phyloP scores from a whole-genome alignment of 2,113 vertebrate species.

The Phyllostomus hastatus region DNA sequence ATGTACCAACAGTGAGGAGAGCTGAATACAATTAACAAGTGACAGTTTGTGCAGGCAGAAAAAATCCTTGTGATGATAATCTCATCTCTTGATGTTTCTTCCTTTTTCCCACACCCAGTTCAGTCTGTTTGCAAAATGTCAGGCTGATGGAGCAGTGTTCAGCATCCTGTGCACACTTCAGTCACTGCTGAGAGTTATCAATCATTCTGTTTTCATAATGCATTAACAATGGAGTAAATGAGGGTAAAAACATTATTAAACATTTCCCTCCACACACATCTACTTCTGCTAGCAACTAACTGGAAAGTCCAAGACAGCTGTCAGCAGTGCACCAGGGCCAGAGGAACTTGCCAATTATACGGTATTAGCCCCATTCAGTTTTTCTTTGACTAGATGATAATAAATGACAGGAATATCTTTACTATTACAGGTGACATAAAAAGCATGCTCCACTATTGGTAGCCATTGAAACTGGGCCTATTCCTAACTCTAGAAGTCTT shows the following conservation, averaged over 20 bases:
- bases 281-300: constrained; percentile 34
- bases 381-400: constrained; percentile 66
- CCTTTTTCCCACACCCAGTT: background rate
- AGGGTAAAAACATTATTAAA: constrained; percentile 58
- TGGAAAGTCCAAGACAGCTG: constrained; percentile 25
- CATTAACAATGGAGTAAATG: constrained; percentile 48
- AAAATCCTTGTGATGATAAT: constrained; percentile 32
- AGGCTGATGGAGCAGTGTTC: background rate
- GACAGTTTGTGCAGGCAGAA: background rate
- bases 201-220: constrained; percentile 54
- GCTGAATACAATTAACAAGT: background rate
- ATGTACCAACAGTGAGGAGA: background rate
- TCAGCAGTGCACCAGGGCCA: background rate
- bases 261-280: constrained; percentile 32
- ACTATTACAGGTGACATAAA: background rate
- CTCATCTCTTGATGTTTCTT: constrained; percentile 32
- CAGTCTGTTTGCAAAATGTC: constrained; percentile 30
- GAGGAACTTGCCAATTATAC: constrained; percentile 55
- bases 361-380: constrained; percentile 21
- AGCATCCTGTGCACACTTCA: background rate
- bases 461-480: background rate
- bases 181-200: constrained; percentile 23
- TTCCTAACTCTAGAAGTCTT: background rate
- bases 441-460: background rate
- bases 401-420: constrained; percentile 57